Conservation (phyloP, 2,888 invertebrate species). For the Phasia obesa region DNA sequence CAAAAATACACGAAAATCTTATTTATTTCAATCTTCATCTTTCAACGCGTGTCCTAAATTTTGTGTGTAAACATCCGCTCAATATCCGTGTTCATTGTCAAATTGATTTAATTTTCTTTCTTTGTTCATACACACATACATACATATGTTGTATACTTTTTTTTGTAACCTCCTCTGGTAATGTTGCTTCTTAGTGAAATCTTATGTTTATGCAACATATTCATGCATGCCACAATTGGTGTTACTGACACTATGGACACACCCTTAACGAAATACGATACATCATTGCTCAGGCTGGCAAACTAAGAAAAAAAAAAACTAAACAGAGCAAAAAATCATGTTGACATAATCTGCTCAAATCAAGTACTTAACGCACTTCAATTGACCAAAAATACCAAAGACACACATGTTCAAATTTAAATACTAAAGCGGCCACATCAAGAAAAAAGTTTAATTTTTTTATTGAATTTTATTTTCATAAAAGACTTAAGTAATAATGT, state of each 20-base stretch:
- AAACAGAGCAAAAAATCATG: conserved; percentile 51
- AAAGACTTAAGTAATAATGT: conserved; percentile 10
- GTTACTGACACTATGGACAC: conserved; percentile 64
- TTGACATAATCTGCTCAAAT: conserved; percentile 68
- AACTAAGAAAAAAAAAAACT: conserved; percentile 14
- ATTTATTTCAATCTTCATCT: conserved; percentile 52
- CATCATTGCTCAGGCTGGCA: conserved; percentile 48
- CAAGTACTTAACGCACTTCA: conserved; percentile 68
- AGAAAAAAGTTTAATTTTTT: conserved; percentile 33
- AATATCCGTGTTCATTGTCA: conserved; percentile 64
- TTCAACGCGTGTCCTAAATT: conserved; percentile 68
- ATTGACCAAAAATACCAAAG: conserved; percentile 57
- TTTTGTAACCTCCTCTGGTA: conserved; percentile 6
- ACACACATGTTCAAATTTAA: conserved; percentile 55
- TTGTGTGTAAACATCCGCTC: conserved; percentile 71
- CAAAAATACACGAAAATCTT: conserved; percentile 5
- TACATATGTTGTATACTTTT: background rate
- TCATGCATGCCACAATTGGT: conserved; percentile 59
- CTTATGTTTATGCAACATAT: conserved; percentile 62
- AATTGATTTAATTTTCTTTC: conserved; percentile 63
- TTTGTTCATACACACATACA: conserved; percentile 14
- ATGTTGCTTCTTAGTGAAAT: conserved; percentile 50
- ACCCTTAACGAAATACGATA: conserved; percentile 65
- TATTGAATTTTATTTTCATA: conserved; percentile 7
- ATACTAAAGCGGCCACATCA: conserved; percentile 59